Evolutionary conservation across 2,888 invertebrate genomes (phyloP).

Genomic region (Microdon myrmicae): DNA sequence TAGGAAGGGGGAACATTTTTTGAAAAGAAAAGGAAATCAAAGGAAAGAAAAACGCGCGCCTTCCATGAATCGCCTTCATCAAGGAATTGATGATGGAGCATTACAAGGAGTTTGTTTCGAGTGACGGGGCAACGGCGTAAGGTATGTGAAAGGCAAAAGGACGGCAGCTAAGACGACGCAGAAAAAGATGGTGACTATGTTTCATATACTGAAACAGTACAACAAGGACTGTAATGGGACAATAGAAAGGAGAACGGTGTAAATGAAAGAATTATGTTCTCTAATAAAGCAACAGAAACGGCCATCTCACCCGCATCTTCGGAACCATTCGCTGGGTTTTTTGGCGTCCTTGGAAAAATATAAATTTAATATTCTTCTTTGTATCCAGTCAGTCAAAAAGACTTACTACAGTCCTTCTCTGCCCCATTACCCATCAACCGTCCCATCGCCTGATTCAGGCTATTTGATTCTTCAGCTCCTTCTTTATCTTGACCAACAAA

Average conservation of each 20-base stretch:
- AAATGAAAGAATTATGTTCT: constrained; percentile 44
- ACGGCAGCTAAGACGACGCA: constrained; percentile 9
- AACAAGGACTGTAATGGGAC: not conserved
- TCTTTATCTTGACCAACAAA: too few species aligned
- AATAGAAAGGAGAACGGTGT: constrained; percentile 25
- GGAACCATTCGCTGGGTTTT: too few species aligned
- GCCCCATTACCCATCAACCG: too few species aligned
- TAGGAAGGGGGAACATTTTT: constrained; percentile 6
- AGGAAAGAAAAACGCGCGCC: constrained; percentile 31
- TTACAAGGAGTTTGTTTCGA: constrained; percentile 16
- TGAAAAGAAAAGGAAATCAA: constrained; percentile 10
- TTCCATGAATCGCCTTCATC: constrained; percentile 46
- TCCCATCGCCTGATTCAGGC: too few species aligned
- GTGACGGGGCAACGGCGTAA: not conserved
- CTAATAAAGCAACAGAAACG: constrained; percentile 43
- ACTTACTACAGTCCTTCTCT: too few species aligned
- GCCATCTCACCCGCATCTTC: too few species aligned
- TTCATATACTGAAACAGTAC: too few species aligned
- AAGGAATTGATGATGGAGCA: constrained; percentile 45
- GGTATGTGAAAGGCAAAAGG: constrained; percentile 7
- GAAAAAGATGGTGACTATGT: not conserved
- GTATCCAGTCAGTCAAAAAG: too few species aligned
- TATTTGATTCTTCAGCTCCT: too few species aligned
- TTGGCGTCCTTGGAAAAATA: too few species aligned
- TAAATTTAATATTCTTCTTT: too few species aligned